Conservation (phyloP, 2,797 vertebrate genomes). For the Dicrostonyx torquatus region DNA sequence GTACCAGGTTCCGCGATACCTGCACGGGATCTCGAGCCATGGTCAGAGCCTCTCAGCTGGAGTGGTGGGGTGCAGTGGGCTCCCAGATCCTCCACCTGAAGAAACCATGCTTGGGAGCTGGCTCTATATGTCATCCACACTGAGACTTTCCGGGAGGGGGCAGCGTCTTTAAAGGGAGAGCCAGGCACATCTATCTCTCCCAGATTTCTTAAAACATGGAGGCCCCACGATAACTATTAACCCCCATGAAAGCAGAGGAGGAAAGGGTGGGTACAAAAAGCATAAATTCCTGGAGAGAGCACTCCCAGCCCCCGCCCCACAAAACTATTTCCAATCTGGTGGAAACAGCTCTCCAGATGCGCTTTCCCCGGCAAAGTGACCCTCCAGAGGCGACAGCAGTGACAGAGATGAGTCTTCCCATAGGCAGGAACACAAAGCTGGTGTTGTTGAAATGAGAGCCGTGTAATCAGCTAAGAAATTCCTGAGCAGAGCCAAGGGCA, state of each 20-base stretch:
- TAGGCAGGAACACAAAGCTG: slow-evolving; percentile 86
- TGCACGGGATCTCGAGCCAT: rapidly evolving
- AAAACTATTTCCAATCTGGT: slow-evolving; percentile 72
- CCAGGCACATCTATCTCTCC: rapidly evolving
- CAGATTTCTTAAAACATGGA: neutral
- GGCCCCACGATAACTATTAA: neutral
- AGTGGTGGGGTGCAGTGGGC: rapidly evolving
- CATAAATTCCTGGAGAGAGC: slow-evolving; percentile 52
- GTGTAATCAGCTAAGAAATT: slow-evolving; percentile 90
- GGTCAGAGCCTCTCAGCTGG: too few species aligned
- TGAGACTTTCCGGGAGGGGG: neutral
- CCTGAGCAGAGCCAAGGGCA: slow-evolving; percentile 87
- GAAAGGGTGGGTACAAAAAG: neutral
- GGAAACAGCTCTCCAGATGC: slow-evolving; percentile 83
- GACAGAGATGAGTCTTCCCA: slow-evolving; percentile 78
- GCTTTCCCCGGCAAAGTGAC: slow-evolving; percentile 70
- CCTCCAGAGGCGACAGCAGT: slow-evolving; percentile 13
- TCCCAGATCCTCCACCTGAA: neutral
- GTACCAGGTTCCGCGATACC: neutral
- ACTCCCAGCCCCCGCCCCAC: slow-evolving; percentile 60
- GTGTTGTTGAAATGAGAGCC: slow-evolving; percentile 88
- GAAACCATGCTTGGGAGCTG: neutral
- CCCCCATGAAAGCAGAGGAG: neutral
- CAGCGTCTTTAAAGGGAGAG: neutral
- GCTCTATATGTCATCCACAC: rapidly evolving